Evolutionary conservation across 2,888 invertebrate species (phyloP), one percentile per base, ranked within the genome.

Genomic region (Lasius fuliginosus): DNA sequence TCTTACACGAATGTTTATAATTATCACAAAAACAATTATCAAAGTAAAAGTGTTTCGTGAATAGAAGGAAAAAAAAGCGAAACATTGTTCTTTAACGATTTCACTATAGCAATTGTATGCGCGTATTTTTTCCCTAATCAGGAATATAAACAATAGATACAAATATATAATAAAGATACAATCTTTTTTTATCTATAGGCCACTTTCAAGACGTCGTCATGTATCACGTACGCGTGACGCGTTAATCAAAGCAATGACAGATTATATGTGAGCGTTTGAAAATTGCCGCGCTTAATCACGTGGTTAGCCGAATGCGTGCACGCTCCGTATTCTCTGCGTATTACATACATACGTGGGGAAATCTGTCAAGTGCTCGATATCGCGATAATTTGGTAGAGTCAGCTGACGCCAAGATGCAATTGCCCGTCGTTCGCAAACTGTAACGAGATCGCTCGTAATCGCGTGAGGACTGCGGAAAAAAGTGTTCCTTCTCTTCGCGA

Each of bases 361-460:
- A 84, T 33, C 82, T 89, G 85, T 89, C 85, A 89, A 84, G 83
- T 84, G 82, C 74, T 90, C 90, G 85, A 90, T 82, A 82, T 67
- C 60, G 68, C 27, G 83, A 76, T 86, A 86, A 88, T 75, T 87
- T 84, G 85, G 74, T 79, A 65, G 33, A 85, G 90, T 90, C 91
- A 90, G 90, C 90, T 90, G 90, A 90, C 88, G 42, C 71, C 85
- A 88, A 85, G 77, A 90, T 90, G 90, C 88, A 85, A 88, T 88
- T 84, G 69, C 56, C 83, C 53, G 74, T 64, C 77, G 86, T 58
- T 64, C 85, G 86, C 49, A 71, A 86, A 82, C 77, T 84, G 83
- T 85, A 86, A 85, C 73, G 82, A 77, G 81, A 87, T 88, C 81
- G 82, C 33, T 74, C 73, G 77, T 71, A 85, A 74, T 75, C 62